These are phyloP conservation scores for Magallana nippona DNA, from an alignment of 2,888 invertebrate species.

Conservation along the genomic window DNA sequence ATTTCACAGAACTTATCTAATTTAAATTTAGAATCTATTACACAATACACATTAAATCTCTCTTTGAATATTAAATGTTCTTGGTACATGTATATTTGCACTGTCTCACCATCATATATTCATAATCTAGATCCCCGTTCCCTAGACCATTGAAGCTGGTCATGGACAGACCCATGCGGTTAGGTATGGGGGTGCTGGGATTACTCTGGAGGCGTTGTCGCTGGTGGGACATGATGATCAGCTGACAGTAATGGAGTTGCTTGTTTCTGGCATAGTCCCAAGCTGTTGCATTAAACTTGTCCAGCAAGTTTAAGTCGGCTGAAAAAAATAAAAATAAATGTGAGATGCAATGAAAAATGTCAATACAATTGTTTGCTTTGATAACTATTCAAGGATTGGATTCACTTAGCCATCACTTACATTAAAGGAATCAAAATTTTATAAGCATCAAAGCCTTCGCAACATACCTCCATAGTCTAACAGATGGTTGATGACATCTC, in stretches of 20 bases:
- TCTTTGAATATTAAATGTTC: no score
- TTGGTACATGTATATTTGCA: not conserved
- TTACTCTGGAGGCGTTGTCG: conserved; percentile 73
- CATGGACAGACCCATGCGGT: conserved; percentile 62
- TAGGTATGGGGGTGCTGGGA: conserved; percentile 68
- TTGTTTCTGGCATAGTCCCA: conserved; percentile 78
- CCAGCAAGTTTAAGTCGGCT: conserved; percentile 75
- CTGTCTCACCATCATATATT: conserved; percentile 58
- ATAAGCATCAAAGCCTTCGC: no score
- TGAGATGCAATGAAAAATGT: no score
- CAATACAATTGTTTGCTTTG: no score
- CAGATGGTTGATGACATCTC: conserved; percentile 78
- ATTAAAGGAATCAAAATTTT: no score
- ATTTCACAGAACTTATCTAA: no score
- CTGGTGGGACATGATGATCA: conserved; percentile 79
- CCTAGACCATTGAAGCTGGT: conserved; percentile 47
- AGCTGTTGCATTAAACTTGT: conserved; percentile 75
- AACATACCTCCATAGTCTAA: conserved; percentile 76
- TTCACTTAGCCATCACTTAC: no score
- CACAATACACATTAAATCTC: no score
- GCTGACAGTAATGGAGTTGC: conserved; percentile 79
- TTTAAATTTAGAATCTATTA: no score
- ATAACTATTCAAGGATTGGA: no score
- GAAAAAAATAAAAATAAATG: conserved; percentile 25
- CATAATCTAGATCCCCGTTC: conserved; percentile 56